Base-by-base conservation (phyloP, 2,113 vertebrate species). In the Bostrychus sinensis region DNA sequence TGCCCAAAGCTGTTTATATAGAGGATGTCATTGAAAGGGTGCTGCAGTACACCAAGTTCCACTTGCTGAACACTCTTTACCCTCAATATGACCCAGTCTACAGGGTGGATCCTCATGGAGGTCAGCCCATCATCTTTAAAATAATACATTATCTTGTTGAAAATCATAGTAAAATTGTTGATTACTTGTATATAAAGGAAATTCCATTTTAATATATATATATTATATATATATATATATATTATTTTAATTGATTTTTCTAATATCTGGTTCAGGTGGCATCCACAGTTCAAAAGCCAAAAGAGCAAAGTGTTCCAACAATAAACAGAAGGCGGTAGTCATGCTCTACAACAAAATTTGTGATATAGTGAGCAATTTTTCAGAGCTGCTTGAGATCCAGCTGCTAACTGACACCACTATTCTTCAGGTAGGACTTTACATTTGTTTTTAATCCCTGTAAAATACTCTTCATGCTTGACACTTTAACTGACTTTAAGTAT, bases 401-500 rank as follows among this genome's bases (percentile, higher is more conserved):
- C 94, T 99, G 75, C 93, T 98, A 55, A 98, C 97, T 0, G 97
- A 99, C 78, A 99, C 95, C 54, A 99, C 97, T 46, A 98, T 99
- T 82, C 94, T 99, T 82, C 97, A 99, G 92, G 97, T 96, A 86
- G 75, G 58, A 20, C 28, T 62, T 30, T 23, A 2, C n/a, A 48
- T 67, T 16, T 54, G 41, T 36, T 22, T 13, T 9, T 64, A 48
- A 41, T 39, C 36, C 30, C 45, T 26, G 59, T 43, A n/a, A n/a
- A n/a, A n/a, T n/a, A n/a, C n/a, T n/a, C n/a, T n/a, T n/a, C n/a
- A 64, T 13, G 14, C 41, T 19, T 56, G 30, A 17, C 43, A 34
- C 3, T 48, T 30, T 46, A 6, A 34, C 19, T 14, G n/a, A 61
- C 25, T 26, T 54, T 25, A 56, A 50, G 61, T 16, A 53, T 53